Conservation (phyloP, 2,797 vertebrate genomes). For the Microctenopoma lineatum region DNA sequence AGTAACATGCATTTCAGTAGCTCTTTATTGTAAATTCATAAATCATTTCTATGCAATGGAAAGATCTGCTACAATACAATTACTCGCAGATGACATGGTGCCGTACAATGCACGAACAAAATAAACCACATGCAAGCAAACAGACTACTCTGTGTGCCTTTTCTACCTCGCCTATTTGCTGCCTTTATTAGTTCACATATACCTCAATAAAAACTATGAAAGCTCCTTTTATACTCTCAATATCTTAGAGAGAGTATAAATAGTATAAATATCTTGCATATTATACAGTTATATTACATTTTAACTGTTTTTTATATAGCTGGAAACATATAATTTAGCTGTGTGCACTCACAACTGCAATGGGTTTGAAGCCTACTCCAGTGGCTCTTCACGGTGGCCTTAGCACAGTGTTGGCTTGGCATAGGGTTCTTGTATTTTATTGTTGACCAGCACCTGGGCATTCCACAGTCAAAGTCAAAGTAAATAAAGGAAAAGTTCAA, state of each 20-base stretch:
- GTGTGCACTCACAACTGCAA: no score
- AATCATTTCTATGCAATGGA: background rate
- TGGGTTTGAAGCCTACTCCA: no score
- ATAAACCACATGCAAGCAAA: background rate
- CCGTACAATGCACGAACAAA: background rate
- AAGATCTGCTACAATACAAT: background rate
- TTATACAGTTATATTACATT: no score
- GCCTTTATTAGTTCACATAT: background rate
- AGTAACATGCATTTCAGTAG: background rate
- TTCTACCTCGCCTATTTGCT: background rate
- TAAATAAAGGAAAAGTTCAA: constrained; percentile 13
- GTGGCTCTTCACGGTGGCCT: background rate
- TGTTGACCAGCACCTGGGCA: constrained; percentile 7
- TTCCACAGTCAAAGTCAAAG: constrained; percentile 38
- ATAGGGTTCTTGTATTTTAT: no score
- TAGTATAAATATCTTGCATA: no score
- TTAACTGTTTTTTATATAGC: no score
- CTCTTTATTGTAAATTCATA: background rate
- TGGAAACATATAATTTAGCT: no score
- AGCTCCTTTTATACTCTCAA: no score
- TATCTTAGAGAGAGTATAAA: no score
- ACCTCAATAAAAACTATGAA: background rate
- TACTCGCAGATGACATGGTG: background rate
- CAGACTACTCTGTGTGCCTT: background rate
- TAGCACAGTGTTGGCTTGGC: background rate